A percentile compares a stretch with the other conserved stretches of the same genome.
These are phyloP conservation scores for Leptonema lineaticorne DNA, from an alignment of 1,140 invertebrate genomes.

Conservation along the genomic window DNA sequence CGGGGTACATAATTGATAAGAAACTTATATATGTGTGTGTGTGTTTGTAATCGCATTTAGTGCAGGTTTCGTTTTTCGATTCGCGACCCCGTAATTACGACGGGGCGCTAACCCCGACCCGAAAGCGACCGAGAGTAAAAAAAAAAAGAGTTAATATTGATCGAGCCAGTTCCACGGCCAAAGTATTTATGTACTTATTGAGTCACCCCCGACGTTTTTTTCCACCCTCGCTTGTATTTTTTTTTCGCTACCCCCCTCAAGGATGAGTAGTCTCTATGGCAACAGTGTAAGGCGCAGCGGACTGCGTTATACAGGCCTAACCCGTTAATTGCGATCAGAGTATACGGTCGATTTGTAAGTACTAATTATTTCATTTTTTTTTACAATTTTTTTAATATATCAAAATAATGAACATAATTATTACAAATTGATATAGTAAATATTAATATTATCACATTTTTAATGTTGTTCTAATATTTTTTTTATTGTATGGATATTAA, in stretches of 20 bases:
- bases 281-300: slow-evolving; percentile 45
- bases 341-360: not conserved
- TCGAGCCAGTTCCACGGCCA: slow-evolving; percentile 55
- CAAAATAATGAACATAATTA: too few relatives aligned
- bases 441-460: too few relatives aligned
- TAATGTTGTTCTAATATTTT: too few relatives aligned
- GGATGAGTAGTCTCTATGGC: slow-evolving; percentile 61
- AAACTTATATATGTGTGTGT: not conserved
- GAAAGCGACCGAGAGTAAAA: slow-evolving; percentile 29
- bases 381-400: not conserved
- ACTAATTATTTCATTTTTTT: not conserved
- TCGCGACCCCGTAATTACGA: slow-evolving; percentile 33
- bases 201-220: slow-evolving; percentile 59
- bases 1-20: not conserved
- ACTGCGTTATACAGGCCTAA: slow-evolving; percentile 27
- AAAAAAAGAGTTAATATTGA: slow-evolving; percentile 61
- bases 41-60: too few relatives aligned
- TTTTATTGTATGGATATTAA: too few relatives aligned
- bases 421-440: too few relatives aligned
- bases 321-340: slow-evolving; percentile 27
- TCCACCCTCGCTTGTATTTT: slow-evolving; percentile 60
- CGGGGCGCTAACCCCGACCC: slow-evolving; percentile 34
- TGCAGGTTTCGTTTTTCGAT: slow-evolving; percentile 28
- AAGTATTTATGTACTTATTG: slow-evolving; percentile 45
- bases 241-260: slow-evolving; percentile 52